phyloP scores from a whole-genome alignment of 1,140 invertebrate species.

The Drosophila ercepeae region DNA sequence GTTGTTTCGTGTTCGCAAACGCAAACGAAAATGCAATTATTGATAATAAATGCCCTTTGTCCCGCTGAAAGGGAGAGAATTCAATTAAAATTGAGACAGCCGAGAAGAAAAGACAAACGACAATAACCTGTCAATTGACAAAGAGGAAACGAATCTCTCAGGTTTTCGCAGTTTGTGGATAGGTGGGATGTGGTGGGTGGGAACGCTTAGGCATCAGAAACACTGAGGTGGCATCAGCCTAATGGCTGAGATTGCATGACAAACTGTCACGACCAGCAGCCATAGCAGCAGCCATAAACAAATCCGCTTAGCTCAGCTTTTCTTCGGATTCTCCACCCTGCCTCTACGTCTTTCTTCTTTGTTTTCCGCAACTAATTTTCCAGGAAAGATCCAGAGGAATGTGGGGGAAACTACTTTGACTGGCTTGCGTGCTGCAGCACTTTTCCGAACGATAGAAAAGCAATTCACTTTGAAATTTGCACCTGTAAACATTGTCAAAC shows the following conservation, averaged over 20 bases:
- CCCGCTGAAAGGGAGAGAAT: constrained; percentile 45
- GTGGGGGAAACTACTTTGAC: constrained; percentile 48
- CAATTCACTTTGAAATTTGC: constrained; percentile 82
- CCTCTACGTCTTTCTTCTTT: background rate
- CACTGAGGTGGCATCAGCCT: constrained; percentile 36
- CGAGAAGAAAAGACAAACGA: constrained; percentile 10
- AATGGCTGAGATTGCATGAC: constrained; percentile 64
- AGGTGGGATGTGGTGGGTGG: background rate
- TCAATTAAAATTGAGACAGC: constrained; percentile 73
- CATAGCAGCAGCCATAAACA: constrained; percentile 61
- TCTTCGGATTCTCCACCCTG: constrained; percentile 23
- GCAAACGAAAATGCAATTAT: constrained; percentile 72
- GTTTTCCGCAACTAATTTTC: constrained; percentile 57
- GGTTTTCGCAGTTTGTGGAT: background rate
- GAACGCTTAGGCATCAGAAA: background rate
- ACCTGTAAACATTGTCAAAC: constrained; percentile 81
- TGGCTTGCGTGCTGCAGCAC: constrained; percentile 71
- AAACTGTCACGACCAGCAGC: constrained; percentile 67
- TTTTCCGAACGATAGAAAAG: constrained; percentile 80
- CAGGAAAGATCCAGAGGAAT: constrained; percentile 28
- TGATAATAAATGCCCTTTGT: constrained; percentile 75
- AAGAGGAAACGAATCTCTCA: background rate
- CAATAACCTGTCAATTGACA: constrained; percentile 64
- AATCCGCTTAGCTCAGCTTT: constrained; percentile 80
- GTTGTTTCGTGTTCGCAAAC: constrained; percentile 22